These are phyloP conservation scores for Tenthredo livida DNA, from an alignment of 2,888 invertebrate genomes.

Conservation along the genomic window DNA sequence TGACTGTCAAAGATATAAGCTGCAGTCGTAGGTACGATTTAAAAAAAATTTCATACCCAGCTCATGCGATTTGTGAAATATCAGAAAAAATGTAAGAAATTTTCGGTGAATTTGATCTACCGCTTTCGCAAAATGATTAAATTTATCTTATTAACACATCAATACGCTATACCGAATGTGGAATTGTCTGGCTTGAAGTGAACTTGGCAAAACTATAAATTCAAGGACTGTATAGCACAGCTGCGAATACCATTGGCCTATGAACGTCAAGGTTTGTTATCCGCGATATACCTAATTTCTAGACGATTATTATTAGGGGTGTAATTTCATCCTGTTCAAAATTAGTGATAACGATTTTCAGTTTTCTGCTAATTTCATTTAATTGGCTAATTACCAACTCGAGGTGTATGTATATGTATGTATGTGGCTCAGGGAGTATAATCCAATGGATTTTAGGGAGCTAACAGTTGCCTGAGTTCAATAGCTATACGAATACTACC, in stretches of 20 bases:
- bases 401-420: neutral
- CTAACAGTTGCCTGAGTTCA: neutral
- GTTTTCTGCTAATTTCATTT: neutral
- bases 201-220: constrained; percentile 4
- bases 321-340: neutral
- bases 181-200: neutral
- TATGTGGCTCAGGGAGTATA: neutral
- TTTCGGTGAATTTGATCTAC: neutral
- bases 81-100: neutral
- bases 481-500: neutral
- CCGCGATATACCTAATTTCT: neutral
- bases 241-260: neutral
- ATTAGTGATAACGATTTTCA: neutral
- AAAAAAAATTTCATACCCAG: neutral
- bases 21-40: neutral
- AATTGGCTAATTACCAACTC: neutral
- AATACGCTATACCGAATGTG: neutral
- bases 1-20: neutral
- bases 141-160: neutral
- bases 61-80: neutral
- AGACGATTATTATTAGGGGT: neutral
- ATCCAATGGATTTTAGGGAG: neutral
- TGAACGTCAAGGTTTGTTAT: constrained; percentile 22
- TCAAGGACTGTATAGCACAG: neutral
- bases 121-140: constrained; percentile 23